Base-by-base conservation (phyloP, 2,113 vertebrate genomes). In the Megaceryle torquata region DNA sequence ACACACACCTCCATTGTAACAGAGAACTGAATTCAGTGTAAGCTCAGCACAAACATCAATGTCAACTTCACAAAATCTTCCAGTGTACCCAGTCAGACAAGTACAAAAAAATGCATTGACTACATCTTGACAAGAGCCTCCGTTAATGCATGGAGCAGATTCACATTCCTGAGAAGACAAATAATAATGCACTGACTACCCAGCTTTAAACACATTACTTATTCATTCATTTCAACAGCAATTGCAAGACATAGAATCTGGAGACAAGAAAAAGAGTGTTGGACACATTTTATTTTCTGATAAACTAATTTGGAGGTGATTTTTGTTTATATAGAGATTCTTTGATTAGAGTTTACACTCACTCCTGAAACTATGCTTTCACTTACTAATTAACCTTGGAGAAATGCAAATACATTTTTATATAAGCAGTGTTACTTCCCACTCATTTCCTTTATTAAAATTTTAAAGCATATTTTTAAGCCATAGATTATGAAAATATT, bases 51-150 rank as follows among this genome's bases (percentile, higher is more conserved):
- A 95, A 68, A 88, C 50, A 22, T 94, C 74, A 56, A 91, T 19
- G 50, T 98, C 98, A 78, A 98, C 95, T 98, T 98, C 98, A 96
- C 98, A 99, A 86, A 97, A 98, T 85, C 95, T 96, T 41, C 98
- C 98, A 51, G 83, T 94, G 94, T 98, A 98, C 25, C 98, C 98
- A 13, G 95, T 96, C 53, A 56, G 82, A 85, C 98, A 99, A 75
- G 98, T 93, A 76, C 98, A 99, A 14, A 96, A 89, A 50, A 98
- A 98, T n/a, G 97, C 96, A 86, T 98, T 93, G 50, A 95, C 89
- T 25, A 96, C 97, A 95, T 98, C 98, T 78, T 98, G 96, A 78
- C 98, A 98, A 6, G 97, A 97, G 19, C 97, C 98, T 84, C 98
- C 97, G 0, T 99, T 98, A 80, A 97, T 54, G 89, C 98, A 99